phyloP scores from a whole-genome alignment of 2,797 vertebrate species.

The Lutjanus campechanus region DNA sequence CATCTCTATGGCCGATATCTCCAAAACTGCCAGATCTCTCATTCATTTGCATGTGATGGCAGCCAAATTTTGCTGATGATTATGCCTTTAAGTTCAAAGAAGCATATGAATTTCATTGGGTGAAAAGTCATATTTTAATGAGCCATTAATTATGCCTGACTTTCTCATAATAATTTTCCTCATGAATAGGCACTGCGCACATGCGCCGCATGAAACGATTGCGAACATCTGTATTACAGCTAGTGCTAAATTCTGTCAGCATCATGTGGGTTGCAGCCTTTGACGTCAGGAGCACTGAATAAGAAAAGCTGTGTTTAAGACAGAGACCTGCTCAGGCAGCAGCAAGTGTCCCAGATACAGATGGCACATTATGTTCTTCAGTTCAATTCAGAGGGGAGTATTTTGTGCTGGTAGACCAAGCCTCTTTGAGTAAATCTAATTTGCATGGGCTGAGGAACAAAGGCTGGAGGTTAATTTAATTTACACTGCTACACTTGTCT shows the following conservation, averaged over 20 bases:
- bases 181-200: slow-evolving; percentile 29
- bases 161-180: slow-evolving; percentile 50
- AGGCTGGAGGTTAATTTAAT: slow-evolving; percentile 80
- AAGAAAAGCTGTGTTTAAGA: slow-evolving; percentile 44
- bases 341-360: slow-evolving; percentile 79
- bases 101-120: slow-evolving; percentile 20
- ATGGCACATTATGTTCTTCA: slow-evolving; percentile 76
- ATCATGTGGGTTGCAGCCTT: slow-evolving; percentile 25
- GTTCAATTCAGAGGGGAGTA: slow-evolving; percentile 71
- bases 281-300: slow-evolving; percentile 33
- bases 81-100: slow-evolving; percentile 27
- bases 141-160: slow-evolving; percentile 46
- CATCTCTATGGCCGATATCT: no score
- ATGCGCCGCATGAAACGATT: slow-evolving; percentile 27
- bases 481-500: slow-evolving; percentile 68
- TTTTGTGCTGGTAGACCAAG: slow-evolving; percentile 69
- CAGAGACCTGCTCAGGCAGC: slow-evolving; percentile 60
- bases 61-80: slow-evolving; percentile 32
- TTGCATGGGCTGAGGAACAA: slow-evolving; percentile 73
- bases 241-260: slow-evolving; percentile 33
- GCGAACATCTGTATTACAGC: slow-evolving; percentile 26
- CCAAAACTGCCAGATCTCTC: background rate
- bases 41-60: slow-evolving; percentile 28
- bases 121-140: slow-evolving; percentile 43
- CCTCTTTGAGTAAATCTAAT: slow-evolving; percentile 79